Base-by-base conservation (phyloP, 2,888 invertebrate species). In the Elmis aenea region DNA sequence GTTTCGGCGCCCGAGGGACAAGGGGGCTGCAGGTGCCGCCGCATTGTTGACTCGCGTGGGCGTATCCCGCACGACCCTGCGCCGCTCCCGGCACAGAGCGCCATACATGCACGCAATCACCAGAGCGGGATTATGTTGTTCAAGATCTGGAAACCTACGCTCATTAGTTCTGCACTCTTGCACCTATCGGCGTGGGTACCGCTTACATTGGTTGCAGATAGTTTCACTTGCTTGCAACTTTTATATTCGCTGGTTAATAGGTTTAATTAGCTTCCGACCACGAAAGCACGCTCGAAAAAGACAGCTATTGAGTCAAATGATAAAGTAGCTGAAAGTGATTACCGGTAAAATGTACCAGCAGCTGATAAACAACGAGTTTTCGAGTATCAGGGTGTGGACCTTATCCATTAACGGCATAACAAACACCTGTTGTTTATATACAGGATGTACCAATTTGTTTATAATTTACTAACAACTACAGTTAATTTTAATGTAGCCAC, bases 91-190 rank as follows among this genome's bases (percentile, higher is more conserved):
- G 51, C 50, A 39, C 33, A 34, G 21, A 35, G 15, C 21, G 15
- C 29, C 28, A 38, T 35, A 32, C 34, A 45, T 38, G 42, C 51
- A 54, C 52, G 51, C 52, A 54, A 53, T 51, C 54, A 51, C 50
- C 47, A 42, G 43, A 50, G 50, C 52, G 45, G 57, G 59, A 59
- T 59, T 55, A 57, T 55, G 55, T 57, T 59, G 61, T 56, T 58
- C 58, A 55, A 55, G 58, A 57, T 57, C 58, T 58, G 58, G 61
- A 58, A 59, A 59, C 55, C 50, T 50, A 50, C 51, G 53, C 59
- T 59, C 58, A 57, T 61, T 61, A 61, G 59, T 61, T 58, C 55
- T 54, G 58, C 58, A 57, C 47, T 56, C 55, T 51, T 58, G 56
- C 54, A 47, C 48, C 46, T 46, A 47, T 46, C 50, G 42, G 42